These are phyloP conservation scores for Amphipyra berbera DNA, from an alignment of 2,888 invertebrate genomes.

Conservation along the genomic window DNA sequence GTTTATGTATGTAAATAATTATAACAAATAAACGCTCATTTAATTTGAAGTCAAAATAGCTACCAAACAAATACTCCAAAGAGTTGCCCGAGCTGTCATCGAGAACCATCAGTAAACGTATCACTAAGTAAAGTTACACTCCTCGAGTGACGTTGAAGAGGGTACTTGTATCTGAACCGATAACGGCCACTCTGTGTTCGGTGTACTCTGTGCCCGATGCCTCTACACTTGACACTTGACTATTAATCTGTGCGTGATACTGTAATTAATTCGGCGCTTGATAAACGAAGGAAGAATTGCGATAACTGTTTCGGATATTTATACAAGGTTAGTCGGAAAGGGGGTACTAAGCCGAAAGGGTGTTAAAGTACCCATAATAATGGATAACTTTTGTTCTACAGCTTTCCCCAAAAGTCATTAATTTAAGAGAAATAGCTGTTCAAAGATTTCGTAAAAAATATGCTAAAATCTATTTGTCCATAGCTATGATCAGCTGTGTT, in stretches of 20 bases:
- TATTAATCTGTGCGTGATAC: constrained; percentile 55
- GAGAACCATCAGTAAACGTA: constrained; percentile 50
- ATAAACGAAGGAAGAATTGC: constrained; percentile 35
- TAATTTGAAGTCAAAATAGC: neutral
- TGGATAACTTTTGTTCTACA: no score
- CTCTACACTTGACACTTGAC: constrained; percentile 54
- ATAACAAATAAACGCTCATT: neutral
- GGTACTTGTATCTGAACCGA: constrained; percentile 64
- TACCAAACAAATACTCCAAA: neutral
- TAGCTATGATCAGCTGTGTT: no score
- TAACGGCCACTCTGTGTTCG: constrained; percentile 63
- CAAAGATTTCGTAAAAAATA: no score
- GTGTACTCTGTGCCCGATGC: constrained; percentile 51
- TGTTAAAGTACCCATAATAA: no score
- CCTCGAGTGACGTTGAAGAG: constrained; percentile 59
- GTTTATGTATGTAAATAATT: no score
- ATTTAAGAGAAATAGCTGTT: no score
- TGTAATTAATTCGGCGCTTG: constrained; percentile 46
- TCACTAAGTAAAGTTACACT: constrained; percentile 44
- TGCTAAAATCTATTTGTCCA: no score
- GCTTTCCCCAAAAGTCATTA: no score
- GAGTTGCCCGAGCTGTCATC: constrained; percentile 31
- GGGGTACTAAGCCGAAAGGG: no score
- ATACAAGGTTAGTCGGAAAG: no score
- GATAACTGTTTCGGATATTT: constrained; percentile 24